These are phyloP conservation scores for Botrylloides violaceus DNA, from an alignment of 23 tunicate genomes.

Conservation along the genomic window DNA sequence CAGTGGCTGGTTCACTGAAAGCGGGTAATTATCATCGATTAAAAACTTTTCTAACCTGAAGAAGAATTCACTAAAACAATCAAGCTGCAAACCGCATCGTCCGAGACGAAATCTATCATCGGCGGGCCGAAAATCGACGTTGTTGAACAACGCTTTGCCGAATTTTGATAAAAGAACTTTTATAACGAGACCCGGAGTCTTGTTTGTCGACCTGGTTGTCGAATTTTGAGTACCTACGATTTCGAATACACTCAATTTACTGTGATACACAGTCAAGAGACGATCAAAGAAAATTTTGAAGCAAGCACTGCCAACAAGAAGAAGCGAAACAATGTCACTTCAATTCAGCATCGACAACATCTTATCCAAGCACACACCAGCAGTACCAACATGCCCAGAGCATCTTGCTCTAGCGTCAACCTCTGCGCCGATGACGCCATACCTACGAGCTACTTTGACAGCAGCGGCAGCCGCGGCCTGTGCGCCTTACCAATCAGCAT, in stretches of 20 bases:
- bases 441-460: constrained; percentile 65
- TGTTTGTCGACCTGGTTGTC: constrained; percentile 33
- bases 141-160: constrained; percentile 17
- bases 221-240: constrained; percentile 12
- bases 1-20: constrained; percentile 96
- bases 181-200: constrained; percentile 28
- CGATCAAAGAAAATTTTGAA: not conserved
- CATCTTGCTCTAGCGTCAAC: constrained; percentile 8
- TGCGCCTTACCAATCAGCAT: constrained; percentile 46
- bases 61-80: not conserved
- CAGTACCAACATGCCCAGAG: not conserved
- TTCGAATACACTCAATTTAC: constrained; percentile 20
- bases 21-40: constrained; percentile 17
- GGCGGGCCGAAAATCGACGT: constrained; percentile 23
- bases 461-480: constrained; percentile 90
- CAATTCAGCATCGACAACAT: constrained; percentile 94
- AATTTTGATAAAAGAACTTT: constrained; percentile 13
- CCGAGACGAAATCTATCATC: constrained; percentile 23
- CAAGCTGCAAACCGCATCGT: constrained; percentile 8
- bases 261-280: constrained; percentile 13
- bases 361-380: constrained; percentile 33
- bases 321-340: constrained; percentile 55
- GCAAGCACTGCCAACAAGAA: not conserved
- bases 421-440: constrained; percentile 46
- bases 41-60: constrained; percentile 6